Conservation (phyloP, 2,888 invertebrate species). For the Eugnorisma glareosa region DNA sequence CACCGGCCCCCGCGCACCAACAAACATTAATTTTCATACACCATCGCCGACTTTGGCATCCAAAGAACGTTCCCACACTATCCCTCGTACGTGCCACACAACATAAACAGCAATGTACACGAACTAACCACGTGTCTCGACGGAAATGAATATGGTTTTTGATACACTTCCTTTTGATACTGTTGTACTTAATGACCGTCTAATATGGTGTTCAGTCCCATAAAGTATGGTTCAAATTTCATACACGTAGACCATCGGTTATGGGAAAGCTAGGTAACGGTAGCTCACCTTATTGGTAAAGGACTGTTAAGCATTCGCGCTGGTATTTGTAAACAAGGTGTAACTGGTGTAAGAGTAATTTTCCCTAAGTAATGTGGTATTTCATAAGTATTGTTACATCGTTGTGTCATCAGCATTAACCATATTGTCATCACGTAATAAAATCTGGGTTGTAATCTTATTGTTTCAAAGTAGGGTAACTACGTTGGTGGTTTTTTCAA, state of each 20-base stretch:
- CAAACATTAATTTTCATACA: constrained; percentile 70
- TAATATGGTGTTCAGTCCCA: constrained; percentile 76
- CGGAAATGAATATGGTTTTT: constrained; percentile 81
- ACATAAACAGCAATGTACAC: constrained; percentile 65
- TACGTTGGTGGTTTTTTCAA: constrained; percentile 52
- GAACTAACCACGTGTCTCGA: constrained; percentile 62
- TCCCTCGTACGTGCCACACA: constrained; percentile 50
- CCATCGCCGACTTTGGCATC: constrained; percentile 71
- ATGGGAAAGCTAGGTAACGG: constrained; percentile 83
- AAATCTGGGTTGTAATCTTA: constrained; percentile 63
- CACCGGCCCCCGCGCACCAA: constrained; percentile 76
- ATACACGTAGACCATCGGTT: constrained; percentile 80
- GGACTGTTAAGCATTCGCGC: constrained; percentile 58
- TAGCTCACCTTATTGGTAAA: constrained; percentile 71
- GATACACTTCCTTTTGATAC: constrained; percentile 85
- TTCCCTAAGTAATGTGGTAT: constrained; percentile 54
- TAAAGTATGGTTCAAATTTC: constrained; percentile 79
- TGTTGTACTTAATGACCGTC: constrained; percentile 77
- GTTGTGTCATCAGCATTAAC: constrained; percentile 66
- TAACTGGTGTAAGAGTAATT: constrained; percentile 57
- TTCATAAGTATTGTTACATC: constrained; percentile 69
- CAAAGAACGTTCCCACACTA: constrained; percentile 72
- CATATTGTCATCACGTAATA: constrained; percentile 66
- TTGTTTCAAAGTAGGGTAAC: constrained; percentile 66
- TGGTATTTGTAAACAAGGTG: constrained; percentile 82